Conservation (phyloP, 2,888 invertebrate genomes). For the Microctonus brassicae region DNA sequence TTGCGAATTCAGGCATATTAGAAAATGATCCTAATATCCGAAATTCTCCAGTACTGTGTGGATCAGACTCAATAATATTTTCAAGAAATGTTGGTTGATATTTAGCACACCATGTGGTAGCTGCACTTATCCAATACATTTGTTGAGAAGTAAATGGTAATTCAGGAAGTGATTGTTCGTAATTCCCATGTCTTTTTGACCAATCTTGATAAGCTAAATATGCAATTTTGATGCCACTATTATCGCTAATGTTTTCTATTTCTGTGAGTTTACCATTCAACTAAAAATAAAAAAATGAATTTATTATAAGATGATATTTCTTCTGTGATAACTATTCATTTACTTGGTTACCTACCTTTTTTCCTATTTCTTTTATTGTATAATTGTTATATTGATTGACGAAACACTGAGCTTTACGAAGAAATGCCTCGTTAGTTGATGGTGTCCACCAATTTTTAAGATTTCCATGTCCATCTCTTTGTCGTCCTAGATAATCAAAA, state of each 20-base stretch:
- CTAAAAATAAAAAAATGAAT: slow-evolving; percentile 69
- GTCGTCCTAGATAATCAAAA: not conserved
- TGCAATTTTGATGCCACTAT: slow-evolving; percentile 91
- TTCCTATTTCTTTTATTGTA: not conserved
- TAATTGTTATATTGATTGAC: not conserved
- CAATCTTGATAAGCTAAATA: slow-evolving; percentile 85
- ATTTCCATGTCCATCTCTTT: not conserved
- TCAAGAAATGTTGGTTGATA: slow-evolving; percentile 78
- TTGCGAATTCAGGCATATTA: slow-evolving; percentile 74
- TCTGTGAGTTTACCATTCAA: slow-evolving; percentile 91
- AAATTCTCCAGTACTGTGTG: slow-evolving; percentile 78
- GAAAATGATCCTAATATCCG: slow-evolving; percentile 68
- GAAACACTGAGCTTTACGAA: not conserved
- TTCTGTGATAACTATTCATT: not conserved
- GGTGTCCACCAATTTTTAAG: not conserved
- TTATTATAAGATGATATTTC: not conserved
- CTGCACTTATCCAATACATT: slow-evolving; percentile 72
- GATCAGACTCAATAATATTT: slow-evolving; percentile 84
- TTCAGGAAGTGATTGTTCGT: slow-evolving; percentile 80
- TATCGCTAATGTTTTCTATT: slow-evolving; percentile 94
- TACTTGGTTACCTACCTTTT: not conserved
- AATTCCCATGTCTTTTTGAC: slow-evolving; percentile 75
- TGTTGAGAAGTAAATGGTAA: slow-evolving; percentile 78
- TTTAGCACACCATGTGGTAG: slow-evolving; percentile 75
- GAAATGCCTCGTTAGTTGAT: no score